Evolutionary conservation across 2,888 invertebrate species (phyloP), one percentile per base, ranked within the genome.

Genomic region (Hyalella azteca): DNA sequence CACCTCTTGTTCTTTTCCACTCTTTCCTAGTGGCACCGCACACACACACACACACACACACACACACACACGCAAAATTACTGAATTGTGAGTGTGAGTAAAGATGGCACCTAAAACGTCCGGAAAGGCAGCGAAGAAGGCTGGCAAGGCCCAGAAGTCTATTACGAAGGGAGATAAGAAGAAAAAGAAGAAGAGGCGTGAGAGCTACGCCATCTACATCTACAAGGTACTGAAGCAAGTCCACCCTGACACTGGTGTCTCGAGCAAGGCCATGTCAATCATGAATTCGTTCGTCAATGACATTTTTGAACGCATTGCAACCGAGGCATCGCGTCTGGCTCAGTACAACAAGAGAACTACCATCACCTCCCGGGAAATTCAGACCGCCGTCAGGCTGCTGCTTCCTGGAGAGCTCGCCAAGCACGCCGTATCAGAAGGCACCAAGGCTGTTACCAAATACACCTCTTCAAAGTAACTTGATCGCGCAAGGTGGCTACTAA

Each of bases 261-360:
- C 73, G 19, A 40, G n/a, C 19, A 89, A 89, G 85, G 88, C 89
- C 81, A 88, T 89, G 88, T 86, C 86, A 83, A 89, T 89, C 87
- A 89, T 90, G 89, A 89, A 89, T 86, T 88, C 88, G 77, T 89
- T 90, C 86, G 89, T 89, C 81, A 90, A 90, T 85, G 89, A 90
- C 86, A 88, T 90, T 82, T 90, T 90, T 86, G 89, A 90, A 85
- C 86, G 89, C 59, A 89, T 90, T 82, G 89, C 89, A 36, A 87
- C 87, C 9, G 73, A 87, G 77, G 85, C 87, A 11, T 87, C 87
- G 39, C 87, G 87, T 60, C 85, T 89, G 79, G 88, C 88, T 54
- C 88, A 89, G 82, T 89, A 88, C 88, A 89, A 89, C 87, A 89
- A 89, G 86, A 85, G 88, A 54, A 87, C 87, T 1, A 89, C 89